Percentiles rank a stretch among this genome's conserved stretches.
Conservation (phyloP, 2,888 invertebrate species). For the Mystacides longicornis region DNA sequence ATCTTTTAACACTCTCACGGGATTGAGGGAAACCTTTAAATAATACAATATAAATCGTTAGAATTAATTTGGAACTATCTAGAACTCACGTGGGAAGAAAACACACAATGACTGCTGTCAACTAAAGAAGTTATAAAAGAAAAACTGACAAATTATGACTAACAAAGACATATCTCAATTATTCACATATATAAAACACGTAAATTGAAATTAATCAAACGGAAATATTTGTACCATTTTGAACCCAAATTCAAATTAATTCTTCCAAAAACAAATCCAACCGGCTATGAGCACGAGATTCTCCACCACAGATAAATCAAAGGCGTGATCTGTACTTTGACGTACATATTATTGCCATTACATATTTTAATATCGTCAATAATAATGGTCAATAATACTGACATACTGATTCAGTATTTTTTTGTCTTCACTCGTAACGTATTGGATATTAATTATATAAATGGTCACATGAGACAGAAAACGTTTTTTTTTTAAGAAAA, state of each 20-base stretch:
- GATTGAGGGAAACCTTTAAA: conserved; percentile 76
- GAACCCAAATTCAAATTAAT: neutral
- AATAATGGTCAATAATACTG: too few relatives aligned
- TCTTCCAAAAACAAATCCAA: neutral
- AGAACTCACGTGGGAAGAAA: conserved; percentile 21
- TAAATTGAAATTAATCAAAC: neutral
- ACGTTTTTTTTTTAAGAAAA: too few relatives aligned
- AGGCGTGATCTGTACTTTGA: too few relatives aligned
- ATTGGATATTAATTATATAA: too few relatives aligned
- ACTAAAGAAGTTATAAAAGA: neutral
- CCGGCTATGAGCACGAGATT: conserved; percentile 8
- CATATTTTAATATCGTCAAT: too few relatives aligned
- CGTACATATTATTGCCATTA: too few relatives aligned
- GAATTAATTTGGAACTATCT: conserved; percentile 14
- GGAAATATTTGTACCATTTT: conserved; percentile 3
- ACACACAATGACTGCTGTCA: neutral
- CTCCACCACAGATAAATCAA: conserved; percentile 1
- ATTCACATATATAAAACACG: neutral
- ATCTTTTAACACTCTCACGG: conserved; percentile 87
- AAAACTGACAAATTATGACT: neutral
- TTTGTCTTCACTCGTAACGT: too few relatives aligned
- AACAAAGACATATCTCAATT: neutral
- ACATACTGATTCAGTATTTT: too few relatives aligned
- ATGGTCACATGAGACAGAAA: too few relatives aligned
- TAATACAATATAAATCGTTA: conserved; percentile 5